Percentiles rank a stretch among this genome's conserved stretches.
Conservation (phyloP, 2,797 vertebrate species). For the Notolepis coatsorum region DNA sequence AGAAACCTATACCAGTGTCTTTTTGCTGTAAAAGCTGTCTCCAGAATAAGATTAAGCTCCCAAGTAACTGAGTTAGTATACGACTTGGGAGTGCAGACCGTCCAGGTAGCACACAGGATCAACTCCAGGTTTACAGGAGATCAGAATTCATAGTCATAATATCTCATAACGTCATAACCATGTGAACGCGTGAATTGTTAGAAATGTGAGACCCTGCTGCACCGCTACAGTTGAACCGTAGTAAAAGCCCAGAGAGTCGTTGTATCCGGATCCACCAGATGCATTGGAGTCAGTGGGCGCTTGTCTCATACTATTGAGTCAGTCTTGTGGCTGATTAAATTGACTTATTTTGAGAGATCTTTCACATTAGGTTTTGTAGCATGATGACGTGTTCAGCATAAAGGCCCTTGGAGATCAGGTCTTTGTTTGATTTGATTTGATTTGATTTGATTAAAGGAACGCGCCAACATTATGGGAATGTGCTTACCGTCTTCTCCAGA, state of each 20-base stretch:
- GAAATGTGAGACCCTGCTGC: conserved; percentile 46
- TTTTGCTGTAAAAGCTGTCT: conserved; percentile 53
- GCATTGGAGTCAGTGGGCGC: conserved; percentile 51
- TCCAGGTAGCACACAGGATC: conserved; percentile 62
- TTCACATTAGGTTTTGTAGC: conserved; percentile 34
- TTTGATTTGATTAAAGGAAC: conserved; percentile 46
- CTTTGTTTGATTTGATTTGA: conserved; percentile 26
- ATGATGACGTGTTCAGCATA: conserved; percentile 68
- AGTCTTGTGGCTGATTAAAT: conserved; percentile 65
- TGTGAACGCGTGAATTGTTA: conserved; percentile 47
- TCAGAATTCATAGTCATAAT: conserved; percentile 53
- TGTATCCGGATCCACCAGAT: conserved; percentile 43
- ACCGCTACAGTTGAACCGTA: conserved; percentile 53
- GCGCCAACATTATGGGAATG: too few relatives aligned
- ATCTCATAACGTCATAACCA: conserved; percentile 61
- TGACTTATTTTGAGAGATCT: conserved; percentile 59
- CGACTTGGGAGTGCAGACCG: conserved; percentile 46
- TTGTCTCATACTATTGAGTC: conserved; percentile 62
- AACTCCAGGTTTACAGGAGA: conserved; percentile 33
- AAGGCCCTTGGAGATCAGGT: conserved; percentile 57
- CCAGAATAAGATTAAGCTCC: conserved; percentile 78
- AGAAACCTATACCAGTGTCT: conserved; percentile 32
- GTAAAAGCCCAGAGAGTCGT: conserved; percentile 31
- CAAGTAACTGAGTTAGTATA: conserved; percentile 70
- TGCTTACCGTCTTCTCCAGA: too few relatives aligned